A percentile compares a stretch with the other conserved stretches of the same genome.
Conservation (phyloP, 2,113 vertebrate species). For the Etheostoma cragini region DNA sequence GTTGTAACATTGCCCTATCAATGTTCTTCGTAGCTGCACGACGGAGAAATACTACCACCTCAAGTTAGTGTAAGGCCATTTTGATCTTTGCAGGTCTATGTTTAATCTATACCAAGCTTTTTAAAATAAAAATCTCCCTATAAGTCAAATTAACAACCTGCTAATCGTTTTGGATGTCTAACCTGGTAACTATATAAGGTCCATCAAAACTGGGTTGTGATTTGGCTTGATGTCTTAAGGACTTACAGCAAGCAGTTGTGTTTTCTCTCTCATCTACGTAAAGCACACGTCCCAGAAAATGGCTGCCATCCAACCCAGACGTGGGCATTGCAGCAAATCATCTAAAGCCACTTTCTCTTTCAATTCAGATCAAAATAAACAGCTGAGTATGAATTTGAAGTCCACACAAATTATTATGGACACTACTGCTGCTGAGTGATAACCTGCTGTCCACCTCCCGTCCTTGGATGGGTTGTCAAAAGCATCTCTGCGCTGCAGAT, state of each 20-base stretch:
- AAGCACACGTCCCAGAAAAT: constrained; percentile 39
- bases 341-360: background rate
- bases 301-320: constrained; percentile 21
- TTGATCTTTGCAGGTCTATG: background rate
- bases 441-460: constrained; percentile 42
- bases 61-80: background rate
- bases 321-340: constrained; percentile 2
- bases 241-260: background rate
- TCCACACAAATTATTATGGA: background rate
- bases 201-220: background rate
- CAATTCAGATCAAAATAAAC: background rate
- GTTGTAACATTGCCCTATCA: constrained; percentile 1
- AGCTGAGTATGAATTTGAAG: background rate
- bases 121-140: background rate
- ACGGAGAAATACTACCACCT: background rate
- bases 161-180: background rate
- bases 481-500: constrained; percentile 49
- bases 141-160: background rate
- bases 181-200: background rate
- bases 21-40: background rate
- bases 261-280: background rate
- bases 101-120: background rate
- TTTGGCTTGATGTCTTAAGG: background rate
- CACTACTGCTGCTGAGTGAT: background rate
- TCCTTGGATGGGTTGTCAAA: constrained; percentile 61